Conservation (phyloP, 2,113 vertebrate genomes). For the Elanus axillaris region DNA sequence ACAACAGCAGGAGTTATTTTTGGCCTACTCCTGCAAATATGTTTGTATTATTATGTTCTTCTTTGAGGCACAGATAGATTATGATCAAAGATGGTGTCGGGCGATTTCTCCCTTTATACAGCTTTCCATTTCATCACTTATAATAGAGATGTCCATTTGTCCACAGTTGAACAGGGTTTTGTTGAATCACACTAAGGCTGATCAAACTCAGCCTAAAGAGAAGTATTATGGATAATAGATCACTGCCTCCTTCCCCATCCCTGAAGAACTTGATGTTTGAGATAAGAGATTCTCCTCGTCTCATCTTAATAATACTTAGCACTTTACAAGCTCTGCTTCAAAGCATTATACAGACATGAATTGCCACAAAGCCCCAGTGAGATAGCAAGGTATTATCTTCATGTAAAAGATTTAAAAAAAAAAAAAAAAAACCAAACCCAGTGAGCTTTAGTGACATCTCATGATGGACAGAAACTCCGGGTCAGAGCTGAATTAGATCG, state of each 20-base stretch:
- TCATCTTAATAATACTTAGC: slow-evolving; percentile 50
- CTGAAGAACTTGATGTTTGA: slow-evolving; percentile 44
- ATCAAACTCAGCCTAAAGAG: slow-evolving; percentile 22
- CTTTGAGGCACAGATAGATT: not conserved
- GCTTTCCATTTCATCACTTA: slow-evolving; percentile 7
- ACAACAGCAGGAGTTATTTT: not conserved
- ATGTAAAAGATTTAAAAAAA: not conserved
- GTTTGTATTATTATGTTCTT: not conserved
- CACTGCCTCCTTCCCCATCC: slow-evolving; percentile 21
- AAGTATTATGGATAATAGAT: slow-evolving; percentile 18
- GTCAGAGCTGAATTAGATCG: not conserved
- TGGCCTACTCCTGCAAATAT: not conserved
- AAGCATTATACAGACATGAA: not conserved
- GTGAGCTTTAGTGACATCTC: not conserved
- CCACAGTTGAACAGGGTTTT: slow-evolving; percentile 36
- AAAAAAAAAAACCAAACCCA: not conserved
- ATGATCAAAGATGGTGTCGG: not conserved
- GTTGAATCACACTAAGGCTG: slow-evolving; percentile 38
- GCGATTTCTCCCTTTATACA: not conserved
- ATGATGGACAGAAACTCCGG: not conserved
- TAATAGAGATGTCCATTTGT: slow-evolving; percentile 51
- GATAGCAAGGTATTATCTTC: slow-evolving; percentile 17
- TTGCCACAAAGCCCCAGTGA: slow-evolving; percentile 23
- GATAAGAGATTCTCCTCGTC: slow-evolving; percentile 52
- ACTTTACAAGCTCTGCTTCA: slow-evolving; percentile 52